A percentile compares a stretch with the other conserved stretches of the same genome.
Evolutionary conservation across 2,113 vertebrate species (phyloP).

Genomic region (Coracopsis vasa): DNA sequence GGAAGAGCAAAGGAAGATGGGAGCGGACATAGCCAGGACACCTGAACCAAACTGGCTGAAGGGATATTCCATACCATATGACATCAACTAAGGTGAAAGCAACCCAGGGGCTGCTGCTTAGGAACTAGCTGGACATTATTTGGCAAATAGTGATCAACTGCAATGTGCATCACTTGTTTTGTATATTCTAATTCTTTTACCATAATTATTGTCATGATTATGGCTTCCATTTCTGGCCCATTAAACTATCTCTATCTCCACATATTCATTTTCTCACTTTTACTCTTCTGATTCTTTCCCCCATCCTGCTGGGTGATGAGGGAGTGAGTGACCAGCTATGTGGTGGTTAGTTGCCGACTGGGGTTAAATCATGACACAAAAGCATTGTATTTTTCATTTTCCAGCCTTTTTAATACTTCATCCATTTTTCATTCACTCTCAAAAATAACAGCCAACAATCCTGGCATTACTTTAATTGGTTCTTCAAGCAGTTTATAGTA

Average conservation of each 20-base stretch:
- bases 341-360: neutral
- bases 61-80: neutral
- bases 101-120: neutral
- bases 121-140: neutral
- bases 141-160: accelerated
- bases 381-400: neutral
- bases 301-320: no score
- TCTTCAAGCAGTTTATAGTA: neutral
- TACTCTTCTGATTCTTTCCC: neutral
- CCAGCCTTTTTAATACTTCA: neutral
- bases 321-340: neutral
- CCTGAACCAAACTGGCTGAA: neutral
- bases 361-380: neutral
- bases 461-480: neutral
- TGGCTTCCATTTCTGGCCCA: neutral
- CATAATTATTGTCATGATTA: neutral
- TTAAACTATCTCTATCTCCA: neutral
- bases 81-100: neutral
- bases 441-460: neutral
- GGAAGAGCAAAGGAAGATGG: neutral
- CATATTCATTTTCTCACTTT: neutral
- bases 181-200: neutral
- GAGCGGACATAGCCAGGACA: neutral
- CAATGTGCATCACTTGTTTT: neutral
- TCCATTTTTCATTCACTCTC: neutral